Evolutionary conservation across 2,113 vertebrate genomes (phyloP).

Genomic region (Dicentrarchus labrax): DNA sequence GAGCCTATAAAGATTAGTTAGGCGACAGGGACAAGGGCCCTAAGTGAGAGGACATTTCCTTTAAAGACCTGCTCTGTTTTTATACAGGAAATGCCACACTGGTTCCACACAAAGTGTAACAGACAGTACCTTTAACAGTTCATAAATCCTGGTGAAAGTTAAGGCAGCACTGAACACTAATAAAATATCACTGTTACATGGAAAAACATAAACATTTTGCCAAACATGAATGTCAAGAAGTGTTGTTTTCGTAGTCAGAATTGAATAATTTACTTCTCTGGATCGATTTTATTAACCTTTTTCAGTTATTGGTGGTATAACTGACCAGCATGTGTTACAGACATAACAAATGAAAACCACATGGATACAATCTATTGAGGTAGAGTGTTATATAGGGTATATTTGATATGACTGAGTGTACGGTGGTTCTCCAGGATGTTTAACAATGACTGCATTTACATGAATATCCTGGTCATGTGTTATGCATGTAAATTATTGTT

Average conservation of each 20-base stretch:
- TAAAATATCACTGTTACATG: slow-evolving; percentile 38
- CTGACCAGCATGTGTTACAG: slow-evolving; percentile 30
- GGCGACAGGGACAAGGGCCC: slow-evolving; percentile 68
- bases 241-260: slow-evolving; percentile 18
- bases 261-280: slow-evolving; percentile 3
- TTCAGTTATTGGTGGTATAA: slow-evolving; percentile 18
- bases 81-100: slow-evolving; percentile 84
- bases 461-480: not conserved
- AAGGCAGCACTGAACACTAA: slow-evolving; percentile 56
- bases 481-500: not conserved
- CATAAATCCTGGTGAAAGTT: slow-evolving; percentile 71
- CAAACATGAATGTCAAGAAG: slow-evolving; percentile 43
- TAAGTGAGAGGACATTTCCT: slow-evolving; percentile 73
- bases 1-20: slow-evolving; percentile 76
- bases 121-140: slow-evolving; percentile 78
- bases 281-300: slow-evolving; percentile 26
- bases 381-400: slow-evolving; percentile 33
- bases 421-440: not conserved
- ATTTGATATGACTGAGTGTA: slow-evolving; percentile 1
- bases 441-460: not conserved
- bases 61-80: slow-evolving; percentile 74
- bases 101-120: slow-evolving; percentile 78
- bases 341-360: slow-evolving; percentile 67
- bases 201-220: slow-evolving; percentile 33
- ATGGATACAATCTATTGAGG: slow-evolving; percentile 2